phyloP scores from a whole-genome alignment of 1,140 invertebrate genomes.

The Trichonephila clavipes region DNA sequence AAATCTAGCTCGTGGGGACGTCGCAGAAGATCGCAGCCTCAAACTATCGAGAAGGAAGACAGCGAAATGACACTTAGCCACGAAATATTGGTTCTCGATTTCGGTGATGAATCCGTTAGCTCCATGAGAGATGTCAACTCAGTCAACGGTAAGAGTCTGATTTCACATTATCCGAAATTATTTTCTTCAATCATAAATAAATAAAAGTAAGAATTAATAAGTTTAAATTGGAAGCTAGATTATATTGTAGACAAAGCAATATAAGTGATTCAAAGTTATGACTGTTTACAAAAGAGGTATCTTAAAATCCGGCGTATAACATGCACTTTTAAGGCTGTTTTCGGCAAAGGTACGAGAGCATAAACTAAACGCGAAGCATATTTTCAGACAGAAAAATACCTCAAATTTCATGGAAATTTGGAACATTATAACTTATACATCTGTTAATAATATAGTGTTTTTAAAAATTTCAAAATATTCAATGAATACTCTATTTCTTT shows the following conservation, averaged over 20 bases:
- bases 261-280: too few relatives aligned
- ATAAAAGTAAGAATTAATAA: background rate
- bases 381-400: too few relatives aligned
- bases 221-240: background rate
- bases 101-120: conserved; percentile 89
- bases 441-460: too few relatives aligned
- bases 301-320: too few relatives aligned
- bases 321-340: too few relatives aligned
- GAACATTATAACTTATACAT: too few relatives aligned
- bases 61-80: conserved; percentile 96
- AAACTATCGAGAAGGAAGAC: conserved; percentile 83
- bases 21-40: conserved; percentile 87
- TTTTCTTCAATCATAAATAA: background rate
- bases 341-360: too few relatives aligned
- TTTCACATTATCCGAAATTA: background rate
- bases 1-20: conserved; percentile 94
- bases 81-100: conserved; percentile 94
- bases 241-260: background rate
- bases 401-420: too few relatives aligned
- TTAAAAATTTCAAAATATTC: too few relatives aligned
- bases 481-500: too few relatives aligned
- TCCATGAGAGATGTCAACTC: conserved; percentile 69
- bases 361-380: too few relatives aligned
- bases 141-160: conserved; percentile 63
- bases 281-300: too few relatives aligned